Evolutionary conservation across 2,113 vertebrate genomes (phyloP), one percentile per base, ranked within the genome.

Genomic region (Lophochroa leadbeateri): DNA sequence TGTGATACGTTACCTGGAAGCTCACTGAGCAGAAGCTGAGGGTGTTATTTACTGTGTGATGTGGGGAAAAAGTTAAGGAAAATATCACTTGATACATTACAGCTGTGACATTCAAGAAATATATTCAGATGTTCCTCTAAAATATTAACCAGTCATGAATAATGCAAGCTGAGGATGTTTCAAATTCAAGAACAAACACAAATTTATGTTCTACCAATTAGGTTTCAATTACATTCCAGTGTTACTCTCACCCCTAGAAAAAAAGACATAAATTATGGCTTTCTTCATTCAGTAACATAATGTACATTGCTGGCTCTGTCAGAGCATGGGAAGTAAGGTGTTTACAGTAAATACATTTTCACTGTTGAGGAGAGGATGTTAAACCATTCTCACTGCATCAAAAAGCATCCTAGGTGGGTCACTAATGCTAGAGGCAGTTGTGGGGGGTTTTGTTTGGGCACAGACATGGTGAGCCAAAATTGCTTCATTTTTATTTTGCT

Each of bases 61-160:
- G n/a, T 60, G 19, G 28, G n/a, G 23, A 9, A n/a, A 39, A 74
- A 76, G 61, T 24, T 55, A 65, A 57, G n/a, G 68, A 90, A 94
- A 80, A n/a, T 63, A 55, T 81, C 33, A n/a, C 74, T 65, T 69
- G 52, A 52, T 90, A 44, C 1, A 2, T 46, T 91, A 21, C 80
- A 68, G 47, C 65, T 82, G 29, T 84, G 77, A 76, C 69, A 47
- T 91, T 91, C 91, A 6, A 7, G 23, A 81, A 91, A 82, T 65
- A 69, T 64, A 78, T 81, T 92, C 86, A 90, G 43, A 65, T 92
- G 60, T 95, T 88, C 61, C 57, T 88, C 47, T 95, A 61, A 96
- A 96, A 95, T 93, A 91, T 88, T 94, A 93, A 96, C 24, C 8
- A 65, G 18, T 86, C 55, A 84, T 96, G 92, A 95, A 96, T 94